These are phyloP conservation scores for Ganaspis brasiliensis DNA, from an alignment of 2,888 invertebrate species.

Conservation along the genomic window DNA sequence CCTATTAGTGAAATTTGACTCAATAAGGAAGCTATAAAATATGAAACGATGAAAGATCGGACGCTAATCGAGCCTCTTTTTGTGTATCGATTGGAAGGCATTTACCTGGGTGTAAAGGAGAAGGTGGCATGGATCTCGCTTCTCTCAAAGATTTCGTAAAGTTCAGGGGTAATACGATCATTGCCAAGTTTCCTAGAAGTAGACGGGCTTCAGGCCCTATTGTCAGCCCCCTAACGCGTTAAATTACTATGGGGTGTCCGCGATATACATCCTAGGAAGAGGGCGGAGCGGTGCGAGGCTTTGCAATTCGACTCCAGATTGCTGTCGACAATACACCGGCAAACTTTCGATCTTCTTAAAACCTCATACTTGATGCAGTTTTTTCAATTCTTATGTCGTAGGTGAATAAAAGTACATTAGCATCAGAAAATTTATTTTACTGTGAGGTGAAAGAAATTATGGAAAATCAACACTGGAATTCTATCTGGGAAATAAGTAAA, in stretches of 20 bases:
- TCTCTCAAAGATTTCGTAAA: slow-evolving; percentile 58
- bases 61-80: slow-evolving; percentile 37
- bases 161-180: slow-evolving; percentile 74
- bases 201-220: slow-evolving; percentile 71
- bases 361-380: slow-evolving; percentile 69
- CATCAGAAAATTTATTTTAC: too few species aligned
- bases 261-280: slow-evolving; percentile 61
- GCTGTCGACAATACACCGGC: slow-evolving; percentile 74
- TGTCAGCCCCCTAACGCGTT: slow-evolving; percentile 76
- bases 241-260: slow-evolving; percentile 74
- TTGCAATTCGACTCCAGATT: slow-evolving; percentile 78
- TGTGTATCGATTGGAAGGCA: slow-evolving; percentile 40
- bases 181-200: slow-evolving; percentile 66
- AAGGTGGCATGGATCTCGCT: slow-evolving; percentile 54
- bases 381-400: slow-evolving; percentile 58
- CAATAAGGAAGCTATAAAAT: slow-evolving; percentile 32
- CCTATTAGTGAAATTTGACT: slow-evolving; percentile 32
- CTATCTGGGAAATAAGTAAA: too few species aligned
- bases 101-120: slow-evolving; percentile 31
- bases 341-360: slow-evolving; percentile 75
- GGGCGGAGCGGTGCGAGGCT: slow-evolving; percentile 60
- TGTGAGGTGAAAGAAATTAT: slow-evolving; percentile 7
- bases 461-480: too few species aligned
- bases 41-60: slow-evolving; percentile 30
- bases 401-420: too few species aligned